Conservation (phyloP, 2,113 vertebrate genomes). For the Erythrocercus mccallii region DNA sequence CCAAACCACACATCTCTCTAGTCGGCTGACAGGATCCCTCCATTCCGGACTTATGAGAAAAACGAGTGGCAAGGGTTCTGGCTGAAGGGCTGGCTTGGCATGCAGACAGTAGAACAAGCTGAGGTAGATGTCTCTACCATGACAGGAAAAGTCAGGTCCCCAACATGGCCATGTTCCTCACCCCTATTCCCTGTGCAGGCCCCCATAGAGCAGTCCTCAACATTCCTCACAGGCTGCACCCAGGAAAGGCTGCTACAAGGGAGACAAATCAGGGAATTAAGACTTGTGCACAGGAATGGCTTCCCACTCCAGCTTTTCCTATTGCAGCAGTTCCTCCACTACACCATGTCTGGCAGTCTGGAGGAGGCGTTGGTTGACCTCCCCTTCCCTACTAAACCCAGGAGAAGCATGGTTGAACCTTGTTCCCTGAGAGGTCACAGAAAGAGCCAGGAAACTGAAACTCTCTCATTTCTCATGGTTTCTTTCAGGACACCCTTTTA, state of each 20-base stretch:
- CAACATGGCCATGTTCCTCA: rapidly evolving
- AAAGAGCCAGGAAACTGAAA: background rate
- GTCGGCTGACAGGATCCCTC: background rate
- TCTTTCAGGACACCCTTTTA: background rate
- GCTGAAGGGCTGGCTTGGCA: background rate
- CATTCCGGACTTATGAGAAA: background rate
- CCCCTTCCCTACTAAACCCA: background rate
- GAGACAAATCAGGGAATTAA: background rate
- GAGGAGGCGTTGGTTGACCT: rapidly evolving
- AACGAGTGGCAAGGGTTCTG: rapidly evolving
- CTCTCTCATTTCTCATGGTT: background rate
- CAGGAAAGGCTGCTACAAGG: background rate
- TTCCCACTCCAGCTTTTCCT: background rate
- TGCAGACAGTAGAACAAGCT: background rate
- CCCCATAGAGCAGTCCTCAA: background rate
- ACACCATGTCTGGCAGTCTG: background rate
- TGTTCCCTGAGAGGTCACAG: rapidly evolving
- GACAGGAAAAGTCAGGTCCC: background rate
- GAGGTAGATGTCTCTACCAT: background rate
- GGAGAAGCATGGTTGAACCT: background rate
- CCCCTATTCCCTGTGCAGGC: background rate
- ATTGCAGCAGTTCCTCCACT: background rate
- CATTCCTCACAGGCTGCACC: background rate
- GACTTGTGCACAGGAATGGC: background rate
- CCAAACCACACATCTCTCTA: background rate